Evolutionary conservation across 2,113 vertebrate species (phyloP).

Genomic region (Cyprinus carpio): DNA sequence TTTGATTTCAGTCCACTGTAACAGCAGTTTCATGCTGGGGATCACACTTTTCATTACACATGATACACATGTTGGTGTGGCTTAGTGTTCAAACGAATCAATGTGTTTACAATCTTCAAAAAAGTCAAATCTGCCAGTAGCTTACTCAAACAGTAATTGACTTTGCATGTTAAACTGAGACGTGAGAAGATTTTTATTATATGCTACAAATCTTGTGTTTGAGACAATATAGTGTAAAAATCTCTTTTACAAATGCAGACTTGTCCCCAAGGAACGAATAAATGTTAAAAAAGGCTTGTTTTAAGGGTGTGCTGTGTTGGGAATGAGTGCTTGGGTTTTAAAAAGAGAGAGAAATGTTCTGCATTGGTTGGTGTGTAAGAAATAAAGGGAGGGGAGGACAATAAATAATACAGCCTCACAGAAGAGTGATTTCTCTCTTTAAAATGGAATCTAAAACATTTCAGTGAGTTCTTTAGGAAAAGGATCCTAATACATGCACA

Average conservation of each 20-base stretch:
- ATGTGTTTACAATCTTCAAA: background rate
- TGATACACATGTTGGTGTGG: background rate
- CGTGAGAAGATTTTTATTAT: background rate
- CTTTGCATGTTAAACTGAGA: background rate
- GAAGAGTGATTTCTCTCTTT: conserved; percentile 32
- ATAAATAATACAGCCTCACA: conserved; percentile 17
- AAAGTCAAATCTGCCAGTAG: background rate
- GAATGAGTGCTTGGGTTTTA: background rate
- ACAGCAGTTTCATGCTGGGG: background rate
- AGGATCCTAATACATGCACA: background rate
- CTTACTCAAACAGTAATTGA: background rate
- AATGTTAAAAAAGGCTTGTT: background rate
- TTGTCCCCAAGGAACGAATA: background rate
- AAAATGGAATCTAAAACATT: background rate
- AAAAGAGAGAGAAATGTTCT: background rate
- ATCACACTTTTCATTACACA: background rate
- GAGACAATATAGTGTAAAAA: background rate
- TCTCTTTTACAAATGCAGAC: background rate
- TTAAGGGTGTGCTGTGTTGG: background rate
- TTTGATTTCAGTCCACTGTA: background rate
- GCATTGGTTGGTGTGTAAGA: background rate
- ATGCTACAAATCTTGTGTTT: background rate
- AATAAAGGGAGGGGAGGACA: background rate
- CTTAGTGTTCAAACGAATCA: background rate
- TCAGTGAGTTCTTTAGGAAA: background rate